Base-by-base conservation (phyloP, 2,888 invertebrate species). In the Mythimna impura region DNA sequence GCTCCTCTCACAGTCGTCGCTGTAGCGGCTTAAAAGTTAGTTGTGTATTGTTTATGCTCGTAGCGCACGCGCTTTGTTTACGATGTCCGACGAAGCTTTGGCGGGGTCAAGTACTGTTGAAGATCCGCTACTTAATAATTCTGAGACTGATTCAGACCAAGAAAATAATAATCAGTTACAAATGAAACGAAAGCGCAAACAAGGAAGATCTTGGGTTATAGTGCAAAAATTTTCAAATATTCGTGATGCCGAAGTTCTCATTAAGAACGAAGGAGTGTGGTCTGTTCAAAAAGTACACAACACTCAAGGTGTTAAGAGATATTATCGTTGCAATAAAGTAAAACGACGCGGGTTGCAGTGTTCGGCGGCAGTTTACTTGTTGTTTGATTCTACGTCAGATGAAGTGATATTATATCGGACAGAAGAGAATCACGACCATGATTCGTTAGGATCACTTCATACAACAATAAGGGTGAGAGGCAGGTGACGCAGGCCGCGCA, bases 371-470 rank as follows among this genome's bases (percentile, higher is more conserved):
- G 20, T 69, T 40, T 22, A 69, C 55, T 63, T 69, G 25, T 54
- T 54, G 22, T 54, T 54, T 22, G 22, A 54, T 54, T 36, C 55
- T 43, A 17, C 40, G 25, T 69, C 55, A 20, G 62, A 63, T 55
- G 62, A 55, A 52, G 55, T 62, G 25, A 25, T 55, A 40, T 36
- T 69, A 25, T 71, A 55, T 62, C 55, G 62, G 25, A 52, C 52
- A 22, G 66, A n/a, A 66, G n/a, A 52, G 17, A 70, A 64, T 54
- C 54, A 54, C 54, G 22, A 54, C 54, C 54, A 54, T 54, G 22
- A 54, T 54, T 22, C 54, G 54, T 54, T 54, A 3, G 50, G 20
- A 52, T 52, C 50, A 20, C 50, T 52, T 20, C n/a, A n/a, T n/a
- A n/a, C n/a, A n/a, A n/a, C n/a, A n/a, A n/a, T n/a, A n/a, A n/a